Conservation (phyloP, 2,113 vertebrate genomes). For the Heptranchias perlo region DNA sequence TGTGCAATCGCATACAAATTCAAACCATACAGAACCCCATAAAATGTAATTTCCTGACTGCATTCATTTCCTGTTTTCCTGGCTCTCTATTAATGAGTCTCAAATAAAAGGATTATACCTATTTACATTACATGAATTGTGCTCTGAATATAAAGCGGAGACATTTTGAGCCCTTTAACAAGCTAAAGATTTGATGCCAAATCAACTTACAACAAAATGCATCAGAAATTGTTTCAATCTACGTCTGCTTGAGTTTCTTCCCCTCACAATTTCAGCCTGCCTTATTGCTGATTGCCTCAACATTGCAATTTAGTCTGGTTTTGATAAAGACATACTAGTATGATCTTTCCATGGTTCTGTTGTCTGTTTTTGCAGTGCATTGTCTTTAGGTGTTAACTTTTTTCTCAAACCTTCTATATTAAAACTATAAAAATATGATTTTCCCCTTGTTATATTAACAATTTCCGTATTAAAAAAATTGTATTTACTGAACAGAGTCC, state of each 20-base stretch:
- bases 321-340: background rate
- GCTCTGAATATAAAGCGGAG: background rate
- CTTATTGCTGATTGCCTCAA: background rate
- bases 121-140: constrained; percentile 28
- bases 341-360: background rate
- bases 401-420: background rate
- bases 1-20: constrained; percentile 43
- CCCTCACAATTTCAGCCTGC: constrained; percentile 3
- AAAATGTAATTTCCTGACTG: constrained; percentile 44
- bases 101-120: constrained; percentile 36
- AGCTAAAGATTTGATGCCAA: constrained; percentile 28
- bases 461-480: background rate
- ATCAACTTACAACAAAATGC: background rate
- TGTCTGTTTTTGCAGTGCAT: background rate
- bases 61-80: constrained; percentile 37
- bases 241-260: background rate
- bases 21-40: constrained; percentile 47
- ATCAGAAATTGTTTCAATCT: constrained; percentile 12
- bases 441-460: background rate
- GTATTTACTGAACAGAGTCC: background rate
- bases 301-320: background rate
- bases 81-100: constrained; percentile 32
- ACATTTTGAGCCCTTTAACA: constrained; percentile 23
- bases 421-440: background rate
- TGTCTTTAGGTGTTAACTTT: background rate